These are phyloP conservation scores for Plusia festucae DNA, from an alignment of 2,888 invertebrate genomes.

Conservation along the genomic window DNA sequence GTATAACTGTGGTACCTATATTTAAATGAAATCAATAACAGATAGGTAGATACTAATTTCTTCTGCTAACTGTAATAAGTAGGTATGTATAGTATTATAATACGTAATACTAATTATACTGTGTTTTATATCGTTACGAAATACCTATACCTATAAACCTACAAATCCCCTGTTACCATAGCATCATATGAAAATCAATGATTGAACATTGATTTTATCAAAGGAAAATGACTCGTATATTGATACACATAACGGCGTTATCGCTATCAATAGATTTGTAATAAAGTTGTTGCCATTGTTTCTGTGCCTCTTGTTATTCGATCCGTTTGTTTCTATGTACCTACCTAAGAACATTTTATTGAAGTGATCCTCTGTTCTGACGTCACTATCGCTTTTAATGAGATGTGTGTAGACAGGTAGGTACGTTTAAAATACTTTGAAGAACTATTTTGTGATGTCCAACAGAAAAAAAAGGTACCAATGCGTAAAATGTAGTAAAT, in stretches of 20 bases:
- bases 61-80: background rate
- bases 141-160: background rate
- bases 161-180: constrained; percentile 2
- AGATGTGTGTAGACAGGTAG: background rate
- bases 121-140: background rate
- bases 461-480: background rate
- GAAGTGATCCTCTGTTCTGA: constrained; percentile 12
- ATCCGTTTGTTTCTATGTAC: constrained; percentile 26
- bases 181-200: constrained; percentile 1
- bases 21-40: too few species aligned
- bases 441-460: background rate
- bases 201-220: background rate
- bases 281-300: constrained; percentile 33
- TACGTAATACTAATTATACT: constrained; percentile 12
- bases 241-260: constrained; percentile 24
- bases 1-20: too few species aligned
- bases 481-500: too few species aligned
- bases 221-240: constrained; percentile 24
- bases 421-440: background rate
- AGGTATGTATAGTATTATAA: too few species aligned
- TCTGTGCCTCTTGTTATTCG: constrained; percentile 27
- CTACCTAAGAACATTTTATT: constrained; percentile 22
- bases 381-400: constrained; percentile 3
- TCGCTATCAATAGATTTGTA: constrained; percentile 31
- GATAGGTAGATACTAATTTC: background rate